Conservation (phyloP, 2,797 vertebrate species). For the Knipowitschia caucasica region DNA sequence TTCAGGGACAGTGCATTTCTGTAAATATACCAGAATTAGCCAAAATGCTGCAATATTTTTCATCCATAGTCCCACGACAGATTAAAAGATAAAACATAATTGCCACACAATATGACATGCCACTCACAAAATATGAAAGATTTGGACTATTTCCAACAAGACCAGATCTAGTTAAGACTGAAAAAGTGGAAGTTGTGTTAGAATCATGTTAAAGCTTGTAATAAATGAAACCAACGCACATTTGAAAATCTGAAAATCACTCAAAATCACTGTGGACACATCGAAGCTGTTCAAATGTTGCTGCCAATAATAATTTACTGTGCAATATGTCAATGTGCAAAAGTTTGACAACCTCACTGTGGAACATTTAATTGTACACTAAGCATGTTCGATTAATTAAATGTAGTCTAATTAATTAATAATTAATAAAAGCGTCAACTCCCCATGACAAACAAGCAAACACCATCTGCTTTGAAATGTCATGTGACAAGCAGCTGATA, state of each 20-base stretch:
- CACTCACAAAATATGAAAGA: too few relatives aligned
- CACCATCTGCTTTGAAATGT: slow-evolving; percentile 14
- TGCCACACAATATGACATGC: too few relatives aligned
- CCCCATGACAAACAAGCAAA: slow-evolving; percentile 15
- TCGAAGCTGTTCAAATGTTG: background rate
- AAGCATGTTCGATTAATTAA: slow-evolving; percentile 10
- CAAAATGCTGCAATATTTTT: too few relatives aligned
- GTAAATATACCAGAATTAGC: too few relatives aligned
- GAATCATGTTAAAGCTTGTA: background rate
- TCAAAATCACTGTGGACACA: background rate
- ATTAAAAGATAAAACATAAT: too few relatives aligned
- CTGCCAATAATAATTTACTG: slow-evolving; percentile 5
- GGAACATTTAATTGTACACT: slow-evolving; percentile 7
- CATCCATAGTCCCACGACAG: too few relatives aligned
- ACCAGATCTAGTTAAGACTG: too few relatives aligned
- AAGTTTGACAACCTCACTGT: slow-evolving; percentile 4
- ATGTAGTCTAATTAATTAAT: slow-evolving; percentile 12
- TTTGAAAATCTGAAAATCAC: background rate
- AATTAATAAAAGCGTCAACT: slow-evolving; percentile 12
- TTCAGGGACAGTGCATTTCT: too few relatives aligned
- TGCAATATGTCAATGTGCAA: slow-evolving; percentile 1
- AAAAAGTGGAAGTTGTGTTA: too few relatives aligned
- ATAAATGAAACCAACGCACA: background rate
- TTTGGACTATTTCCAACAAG: too few relatives aligned
- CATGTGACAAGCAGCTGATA: slow-evolving; percentile 13